Evolutionary conservation across 2,113 vertebrate species (phyloP).

Genomic region (Phyllopteryx taeniolatus): DNA sequence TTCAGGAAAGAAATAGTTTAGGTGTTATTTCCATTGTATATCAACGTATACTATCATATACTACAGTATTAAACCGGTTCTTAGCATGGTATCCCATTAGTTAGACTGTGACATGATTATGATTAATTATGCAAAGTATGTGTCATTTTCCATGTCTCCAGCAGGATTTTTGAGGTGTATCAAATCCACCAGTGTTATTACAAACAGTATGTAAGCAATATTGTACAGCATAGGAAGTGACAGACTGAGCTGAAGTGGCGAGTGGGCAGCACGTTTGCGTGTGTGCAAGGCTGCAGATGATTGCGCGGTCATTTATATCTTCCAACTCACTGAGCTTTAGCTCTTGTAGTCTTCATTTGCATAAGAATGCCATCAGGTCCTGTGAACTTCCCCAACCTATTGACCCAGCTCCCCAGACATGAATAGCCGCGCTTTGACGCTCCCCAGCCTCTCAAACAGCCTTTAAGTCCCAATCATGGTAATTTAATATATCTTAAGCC

Average conservation of each 20-base stretch:
- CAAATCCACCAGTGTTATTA: background rate
- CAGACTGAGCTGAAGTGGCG: slow-evolving; percentile 42
- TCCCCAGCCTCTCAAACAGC: slow-evolving; percentile 85
- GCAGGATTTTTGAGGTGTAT: no score
- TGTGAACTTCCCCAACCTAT: slow-evolving; percentile 92
- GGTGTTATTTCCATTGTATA: no score
- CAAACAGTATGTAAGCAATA: background rate
- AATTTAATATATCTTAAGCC: slow-evolving; percentile 99
- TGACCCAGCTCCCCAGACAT: slow-evolving; percentile 88
- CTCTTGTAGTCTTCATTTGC: slow-evolving; percentile 85
- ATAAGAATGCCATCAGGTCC: slow-evolving; percentile 93
- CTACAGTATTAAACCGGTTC: no score
- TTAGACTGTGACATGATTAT: no score
- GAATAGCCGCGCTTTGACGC: slow-evolving; percentile 86
- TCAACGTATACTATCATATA: no score
- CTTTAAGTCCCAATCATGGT: slow-evolving; percentile 97
- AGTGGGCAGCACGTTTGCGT: slow-evolving; percentile 68
- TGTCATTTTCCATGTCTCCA: no score
- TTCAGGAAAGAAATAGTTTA: no score
- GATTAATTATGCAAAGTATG: no score
- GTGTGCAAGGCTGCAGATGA: slow-evolving; percentile 81
- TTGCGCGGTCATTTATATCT: slow-evolving; percentile 94
- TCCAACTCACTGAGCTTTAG: slow-evolving; percentile 87
- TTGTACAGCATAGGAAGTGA: slow-evolving; percentile 11
- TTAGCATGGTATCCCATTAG: no score